Evolutionary conservation across 2,888 invertebrate species (phyloP), one percentile per base, ranked within the genome.

Genomic region (Psylliodes chrysocephalus): DNA sequence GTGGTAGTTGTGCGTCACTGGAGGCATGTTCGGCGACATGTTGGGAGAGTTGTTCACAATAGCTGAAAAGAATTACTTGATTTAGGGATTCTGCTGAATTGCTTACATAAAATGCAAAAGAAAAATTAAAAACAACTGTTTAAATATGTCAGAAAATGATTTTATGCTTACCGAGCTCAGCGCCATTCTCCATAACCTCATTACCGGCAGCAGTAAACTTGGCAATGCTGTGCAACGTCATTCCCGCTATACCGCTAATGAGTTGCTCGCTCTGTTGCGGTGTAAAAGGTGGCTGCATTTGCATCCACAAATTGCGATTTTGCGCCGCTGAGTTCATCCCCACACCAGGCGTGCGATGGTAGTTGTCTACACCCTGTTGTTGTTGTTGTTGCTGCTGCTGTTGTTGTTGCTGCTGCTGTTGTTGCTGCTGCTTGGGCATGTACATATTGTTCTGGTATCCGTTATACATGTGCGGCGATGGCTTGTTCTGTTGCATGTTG

Each of bases 31-130:
- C 3, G 84, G 83, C 28, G 83, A 83, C 82, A 83, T 83, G 22
- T 81, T 84, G 33, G 84, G 84, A 25, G 84, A 86, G 56, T 82
- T 86, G 38, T 82, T 85, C 59, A 84, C 83, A 68, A 84, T 82
- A 6, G 82, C 79, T 60, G n/a, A 35, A 44, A n/a, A n/a, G n/a
- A n/a, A n/a, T n/a, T 47, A 44, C 14, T 12, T 19, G 12, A 42
- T n/a, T 12, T 30, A 12, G 10, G 8, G 1, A 25, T 10, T 7
- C 22, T 25, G 30, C 14, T 12, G n/a, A n/a, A n/a, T n/a, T n/a
- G n/a, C n/a, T n/a, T n/a, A n/a, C n/a, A n/a, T n/a, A n/a, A n/a
- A n/a, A n/a, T n/a, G n/a, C n/a, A n/a, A n/a, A n/a, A n/a, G n/a
- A n/a, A n/a, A n/a, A n/a, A n/a, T n/a, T n/a, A n/a, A n/a, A n/a